Conservation (phyloP, 2,888 invertebrate species). For the Pteria penguin region DNA sequence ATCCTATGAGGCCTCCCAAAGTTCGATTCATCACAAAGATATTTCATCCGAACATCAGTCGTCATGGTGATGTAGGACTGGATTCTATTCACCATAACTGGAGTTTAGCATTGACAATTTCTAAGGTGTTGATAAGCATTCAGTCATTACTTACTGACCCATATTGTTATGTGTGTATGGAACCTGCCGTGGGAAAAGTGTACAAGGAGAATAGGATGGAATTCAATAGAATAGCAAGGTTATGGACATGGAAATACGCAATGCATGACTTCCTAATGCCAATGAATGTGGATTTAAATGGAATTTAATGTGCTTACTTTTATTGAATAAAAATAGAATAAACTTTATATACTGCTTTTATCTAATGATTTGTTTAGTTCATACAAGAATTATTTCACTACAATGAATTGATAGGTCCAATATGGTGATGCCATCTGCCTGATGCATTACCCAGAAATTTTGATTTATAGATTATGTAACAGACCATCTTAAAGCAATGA, state of each 20-base stretch:
- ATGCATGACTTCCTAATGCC: conserved; percentile 77
- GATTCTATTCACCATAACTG: conserved; percentile 97
- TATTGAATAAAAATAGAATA: too few species aligned
- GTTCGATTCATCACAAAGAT: conserved; percentile 95
- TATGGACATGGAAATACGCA: conserved; percentile 94
- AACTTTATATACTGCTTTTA: too few species aligned
- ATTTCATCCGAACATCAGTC: conserved; percentile 95
- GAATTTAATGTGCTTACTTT: too few species aligned
- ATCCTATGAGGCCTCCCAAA: conserved; percentile 94
- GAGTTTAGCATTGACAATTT: conserved; percentile 95
- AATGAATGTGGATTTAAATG: conserved; percentile 67
- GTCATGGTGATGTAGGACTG: conserved; percentile 96
- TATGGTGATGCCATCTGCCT: too few species aligned
- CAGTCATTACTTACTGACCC: conserved; percentile 85
- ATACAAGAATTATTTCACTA: too few species aligned
- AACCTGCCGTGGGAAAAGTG: conserved; percentile 89
- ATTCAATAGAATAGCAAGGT: conserved; percentile 90
- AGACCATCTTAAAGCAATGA: too few species aligned
- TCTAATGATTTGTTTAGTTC: too few species aligned
- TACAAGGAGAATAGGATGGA: conserved; percentile 87
- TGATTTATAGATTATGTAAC: too few species aligned
- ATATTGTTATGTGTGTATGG: conserved; percentile 94
- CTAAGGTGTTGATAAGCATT: conserved; percentile 83
- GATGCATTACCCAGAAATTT: too few species aligned
- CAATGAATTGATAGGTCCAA: too few species aligned